These are phyloP conservation scores for Ooceraea biroi DNA, from an alignment of 1,140 invertebrate genomes.

Conservation along the genomic window DNA sequence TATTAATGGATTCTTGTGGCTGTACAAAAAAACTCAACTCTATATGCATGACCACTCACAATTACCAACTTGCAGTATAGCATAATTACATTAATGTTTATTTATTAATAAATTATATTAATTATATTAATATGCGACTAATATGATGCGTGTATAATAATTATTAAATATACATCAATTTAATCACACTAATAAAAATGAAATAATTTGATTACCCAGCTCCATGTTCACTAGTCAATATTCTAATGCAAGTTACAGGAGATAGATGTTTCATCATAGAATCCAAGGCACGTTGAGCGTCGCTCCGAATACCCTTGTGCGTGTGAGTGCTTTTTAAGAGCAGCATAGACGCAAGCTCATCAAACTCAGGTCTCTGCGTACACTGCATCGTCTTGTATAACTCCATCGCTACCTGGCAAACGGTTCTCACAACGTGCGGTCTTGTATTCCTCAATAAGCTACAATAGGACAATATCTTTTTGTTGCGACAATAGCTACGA, in stretches of 20 bases:
- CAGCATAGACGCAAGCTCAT: conserved; percentile 59
- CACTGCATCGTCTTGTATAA: conserved; percentile 67
- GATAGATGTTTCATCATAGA: conserved; percentile 65
- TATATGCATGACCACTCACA: too few relatives aligned
- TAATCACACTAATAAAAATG: background rate
- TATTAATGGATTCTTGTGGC: conserved; percentile 67
- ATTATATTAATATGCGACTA: too few relatives aligned
- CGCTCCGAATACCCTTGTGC: conserved; percentile 61
- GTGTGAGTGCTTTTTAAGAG: conserved; percentile 68
- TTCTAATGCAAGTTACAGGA: conserved; percentile 53
- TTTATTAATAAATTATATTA: too few relatives aligned
- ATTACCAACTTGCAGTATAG: too few relatives aligned
- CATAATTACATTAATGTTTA: too few relatives aligned
- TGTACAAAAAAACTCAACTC: conserved; percentile 15
- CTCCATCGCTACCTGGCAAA: conserved; percentile 63
- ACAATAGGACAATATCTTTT: background rate
- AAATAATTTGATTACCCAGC: conserved; percentile 38
- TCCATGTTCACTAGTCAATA: conserved; percentile 36
- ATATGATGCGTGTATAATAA: background rate
- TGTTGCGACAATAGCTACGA: background rate
- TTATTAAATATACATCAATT: background rate
- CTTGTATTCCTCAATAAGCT: conserved; percentile 68
- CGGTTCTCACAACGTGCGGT: conserved; percentile 63
- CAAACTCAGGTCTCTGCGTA: conserved; percentile 69
- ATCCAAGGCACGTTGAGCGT: conserved; percentile 65